Conservation (phyloP, 1,140 invertebrate species). For the Acyrthosiphon pisum region DNA sequence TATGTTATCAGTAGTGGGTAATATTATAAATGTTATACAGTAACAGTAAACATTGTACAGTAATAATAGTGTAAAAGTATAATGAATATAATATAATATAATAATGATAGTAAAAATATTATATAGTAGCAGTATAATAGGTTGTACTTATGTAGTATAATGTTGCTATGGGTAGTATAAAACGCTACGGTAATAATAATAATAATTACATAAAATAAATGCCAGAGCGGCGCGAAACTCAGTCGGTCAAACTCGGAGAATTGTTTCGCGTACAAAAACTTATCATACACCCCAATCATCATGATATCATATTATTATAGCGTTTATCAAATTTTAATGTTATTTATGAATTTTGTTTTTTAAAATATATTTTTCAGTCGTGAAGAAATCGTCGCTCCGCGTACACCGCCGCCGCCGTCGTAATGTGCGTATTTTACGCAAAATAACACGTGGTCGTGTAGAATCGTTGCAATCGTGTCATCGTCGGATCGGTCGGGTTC, state of each 20-base stretch:
- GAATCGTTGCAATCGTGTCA: neutral
- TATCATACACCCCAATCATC: neutral
- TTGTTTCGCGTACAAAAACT: neutral
- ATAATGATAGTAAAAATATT: neutral
- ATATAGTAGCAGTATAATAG: neutral
- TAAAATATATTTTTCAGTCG: conserved; percentile 27
- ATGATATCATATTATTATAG: neutral
- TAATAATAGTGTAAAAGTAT: neutral
- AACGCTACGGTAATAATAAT: conserved; percentile 6
- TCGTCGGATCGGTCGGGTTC: neutral
- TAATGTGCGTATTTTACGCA: neutral
- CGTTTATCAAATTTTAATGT: neutral
- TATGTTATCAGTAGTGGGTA: neutral
- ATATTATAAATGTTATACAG: neutral
- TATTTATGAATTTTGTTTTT: neutral
- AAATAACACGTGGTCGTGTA: neutral
- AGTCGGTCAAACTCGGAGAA: neutral
- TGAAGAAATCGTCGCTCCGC: neutral
- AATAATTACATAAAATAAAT: conserved; percentile 11
- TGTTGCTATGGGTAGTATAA: neutral
- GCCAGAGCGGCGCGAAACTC: neutral
- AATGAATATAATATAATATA: neutral
- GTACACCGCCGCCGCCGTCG: neutral
- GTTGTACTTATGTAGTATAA: neutral
- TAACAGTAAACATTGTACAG: conserved; percentile 1